Conservation (phyloP, 2,113 vertebrate species). For the Apus apus region DNA sequence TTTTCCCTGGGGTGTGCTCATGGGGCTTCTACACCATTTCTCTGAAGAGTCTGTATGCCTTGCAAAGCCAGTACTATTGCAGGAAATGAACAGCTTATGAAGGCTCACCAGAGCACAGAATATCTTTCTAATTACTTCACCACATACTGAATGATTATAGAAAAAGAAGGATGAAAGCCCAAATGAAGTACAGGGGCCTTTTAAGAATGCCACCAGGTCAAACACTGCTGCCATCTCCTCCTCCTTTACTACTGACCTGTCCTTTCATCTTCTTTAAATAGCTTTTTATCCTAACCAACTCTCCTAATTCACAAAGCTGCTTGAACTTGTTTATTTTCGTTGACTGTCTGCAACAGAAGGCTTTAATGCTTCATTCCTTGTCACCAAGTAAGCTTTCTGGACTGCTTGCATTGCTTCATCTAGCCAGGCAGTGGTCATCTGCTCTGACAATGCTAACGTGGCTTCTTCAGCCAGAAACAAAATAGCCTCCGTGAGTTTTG, state of each 20-base stretch:
- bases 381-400: not conserved
- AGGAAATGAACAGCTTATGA: not conserved
- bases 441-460: not conserved
- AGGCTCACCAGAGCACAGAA: not conserved
- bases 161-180: not conserved
- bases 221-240: not conserved
- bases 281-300: not conserved
- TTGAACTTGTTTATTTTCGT: conserved; percentile 2
- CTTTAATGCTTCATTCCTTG: not conserved
- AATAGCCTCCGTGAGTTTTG: not conserved
- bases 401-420: not conserved
- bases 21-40: not conserved
- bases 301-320: not conserved
- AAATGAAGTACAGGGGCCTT: not conserved
- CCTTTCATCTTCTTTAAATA: conserved; percentile 15
- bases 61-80: not conserved
- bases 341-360: not conserved
- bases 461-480: not conserved
- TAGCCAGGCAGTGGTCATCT: not conserved
- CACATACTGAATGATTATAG: not conserved
- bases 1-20: not conserved
- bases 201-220: not conserved
- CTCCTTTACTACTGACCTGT: not conserved
- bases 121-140: not conserved
- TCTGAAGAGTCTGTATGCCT: not conserved